Conservation (phyloP, 92 coral and sea anemone genomes). For the Plumapathes pennacea region DNA sequence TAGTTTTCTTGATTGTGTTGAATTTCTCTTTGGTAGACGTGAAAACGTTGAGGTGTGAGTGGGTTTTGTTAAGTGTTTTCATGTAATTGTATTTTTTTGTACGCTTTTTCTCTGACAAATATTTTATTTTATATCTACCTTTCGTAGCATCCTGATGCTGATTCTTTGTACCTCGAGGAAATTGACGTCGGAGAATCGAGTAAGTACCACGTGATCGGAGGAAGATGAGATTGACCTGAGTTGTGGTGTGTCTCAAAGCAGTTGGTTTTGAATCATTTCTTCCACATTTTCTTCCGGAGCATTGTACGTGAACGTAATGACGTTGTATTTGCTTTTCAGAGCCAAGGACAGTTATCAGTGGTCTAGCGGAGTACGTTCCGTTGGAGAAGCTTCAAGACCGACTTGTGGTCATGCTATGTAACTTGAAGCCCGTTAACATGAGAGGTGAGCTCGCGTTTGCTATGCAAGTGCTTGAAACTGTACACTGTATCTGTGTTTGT, state of each 20-base stretch:
- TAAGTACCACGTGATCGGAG: conserved; percentile 5
- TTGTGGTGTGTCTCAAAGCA: neutral
- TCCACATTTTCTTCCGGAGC: too few relatives aligned
- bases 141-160: conserved; percentile 94
- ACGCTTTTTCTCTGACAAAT: neutral
- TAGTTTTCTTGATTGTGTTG: too few relatives aligned
- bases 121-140: neutral
- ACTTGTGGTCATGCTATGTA: conserved; percentile 87
- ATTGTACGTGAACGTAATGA: too few relatives aligned
- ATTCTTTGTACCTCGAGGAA: conserved; percentile 84
- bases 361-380: conserved; percentile 78
- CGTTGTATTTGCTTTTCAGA: conserved; percentile 34
- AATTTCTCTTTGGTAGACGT: too few relatives aligned
- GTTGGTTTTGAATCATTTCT: too few relatives aligned
- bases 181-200: conserved; percentile 90
- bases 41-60: too few relatives aligned
- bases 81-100: neutral
- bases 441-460: conserved; percentile 48
- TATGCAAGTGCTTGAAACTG: too few relatives aligned
- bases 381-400: conserved; percentile 82
- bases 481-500: too few relatives aligned
- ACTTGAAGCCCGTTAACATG: conserved; percentile 94
- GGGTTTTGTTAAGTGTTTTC: too few relatives aligned
- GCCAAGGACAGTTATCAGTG: conserved; percentile 94
- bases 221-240: too few relatives aligned